Evolutionary conservation across 2,888 invertebrate genomes (phyloP).

Genomic region (Ypsolopha sequella): DNA sequence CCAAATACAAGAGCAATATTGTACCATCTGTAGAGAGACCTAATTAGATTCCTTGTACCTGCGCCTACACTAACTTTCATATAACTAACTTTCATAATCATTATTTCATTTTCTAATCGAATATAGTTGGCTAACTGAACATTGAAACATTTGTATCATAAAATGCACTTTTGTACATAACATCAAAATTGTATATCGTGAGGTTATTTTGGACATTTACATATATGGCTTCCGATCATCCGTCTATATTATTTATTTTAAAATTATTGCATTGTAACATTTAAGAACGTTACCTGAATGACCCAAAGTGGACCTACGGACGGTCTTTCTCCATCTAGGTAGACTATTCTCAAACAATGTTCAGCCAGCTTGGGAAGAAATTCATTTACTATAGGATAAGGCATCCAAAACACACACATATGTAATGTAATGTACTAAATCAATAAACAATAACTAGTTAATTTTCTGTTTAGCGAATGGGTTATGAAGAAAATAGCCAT

Average conservation of each 20-base stretch:
- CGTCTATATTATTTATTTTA: background rate
- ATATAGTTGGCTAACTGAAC: background rate
- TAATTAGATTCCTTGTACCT: background rate
- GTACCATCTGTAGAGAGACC: too few relatives aligned
- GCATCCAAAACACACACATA: background rate
- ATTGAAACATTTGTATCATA: background rate
- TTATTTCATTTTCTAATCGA: background rate
- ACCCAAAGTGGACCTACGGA: background rate
- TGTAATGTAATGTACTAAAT: background rate
- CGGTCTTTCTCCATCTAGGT: background rate
- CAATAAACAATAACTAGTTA: background rate
- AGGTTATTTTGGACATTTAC: background rate
- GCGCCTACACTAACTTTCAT: background rate
- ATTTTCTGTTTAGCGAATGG: background rate
- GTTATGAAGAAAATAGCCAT: background rate
- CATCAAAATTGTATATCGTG: background rate
- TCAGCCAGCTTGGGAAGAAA: background rate
- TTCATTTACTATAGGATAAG: background rate
- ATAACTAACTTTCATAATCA: background rate
- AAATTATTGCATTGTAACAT: background rate
- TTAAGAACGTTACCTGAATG: background rate
- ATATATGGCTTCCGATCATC: background rate
- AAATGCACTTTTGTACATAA: constrained; percentile 1
- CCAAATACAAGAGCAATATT: too few relatives aligned
- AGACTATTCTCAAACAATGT: background rate